phyloP scores from a whole-genome alignment of 2,888 invertebrate species.

The Sarcophaga rosellei region DNA sequence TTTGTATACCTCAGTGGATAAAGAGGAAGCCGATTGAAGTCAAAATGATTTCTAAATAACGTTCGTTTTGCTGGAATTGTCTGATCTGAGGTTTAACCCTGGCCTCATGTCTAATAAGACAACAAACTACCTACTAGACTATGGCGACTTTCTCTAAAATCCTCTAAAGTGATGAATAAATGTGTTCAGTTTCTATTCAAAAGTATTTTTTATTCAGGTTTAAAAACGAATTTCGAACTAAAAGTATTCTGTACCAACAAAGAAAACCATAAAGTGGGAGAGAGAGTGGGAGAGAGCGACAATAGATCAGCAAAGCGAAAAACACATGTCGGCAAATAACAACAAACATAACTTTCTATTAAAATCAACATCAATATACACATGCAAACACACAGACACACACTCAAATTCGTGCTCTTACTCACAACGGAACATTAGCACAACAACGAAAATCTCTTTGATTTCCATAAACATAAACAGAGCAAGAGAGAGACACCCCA shows the following conservation, averaged over 20 bases:
- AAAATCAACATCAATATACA: slow-evolving; percentile 51
- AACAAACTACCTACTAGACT: too few relatives aligned
- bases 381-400: background rate
- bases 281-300: background rate
- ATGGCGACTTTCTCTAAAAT: too few relatives aligned
- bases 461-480: slow-evolving; percentile 13
- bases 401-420: background rate
- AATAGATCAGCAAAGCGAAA: background rate
- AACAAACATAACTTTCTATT: slow-evolving; percentile 63
- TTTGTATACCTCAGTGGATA: too few relatives aligned
- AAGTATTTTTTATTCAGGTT: too few relatives aligned
- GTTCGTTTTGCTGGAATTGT: too few relatives aligned
- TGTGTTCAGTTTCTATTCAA: too few relatives aligned
- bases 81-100: too few relatives aligned
- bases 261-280: background rate
- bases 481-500: slow-evolving; percentile 6
- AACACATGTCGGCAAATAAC: slow-evolving; percentile 59
- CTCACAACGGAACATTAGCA: background rate
- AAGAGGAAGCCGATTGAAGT: too few relatives aligned
- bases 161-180: too few relatives aligned
- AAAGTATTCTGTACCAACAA: background rate
- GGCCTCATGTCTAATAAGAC: too few relatives aligned
- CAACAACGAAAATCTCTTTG: background rate
- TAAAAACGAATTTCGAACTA: background rate
- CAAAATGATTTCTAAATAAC: too few relatives aligned